phyloP scores from a whole-genome alignment of 1,140 invertebrate genomes.

The Venturia canescens region DNA sequence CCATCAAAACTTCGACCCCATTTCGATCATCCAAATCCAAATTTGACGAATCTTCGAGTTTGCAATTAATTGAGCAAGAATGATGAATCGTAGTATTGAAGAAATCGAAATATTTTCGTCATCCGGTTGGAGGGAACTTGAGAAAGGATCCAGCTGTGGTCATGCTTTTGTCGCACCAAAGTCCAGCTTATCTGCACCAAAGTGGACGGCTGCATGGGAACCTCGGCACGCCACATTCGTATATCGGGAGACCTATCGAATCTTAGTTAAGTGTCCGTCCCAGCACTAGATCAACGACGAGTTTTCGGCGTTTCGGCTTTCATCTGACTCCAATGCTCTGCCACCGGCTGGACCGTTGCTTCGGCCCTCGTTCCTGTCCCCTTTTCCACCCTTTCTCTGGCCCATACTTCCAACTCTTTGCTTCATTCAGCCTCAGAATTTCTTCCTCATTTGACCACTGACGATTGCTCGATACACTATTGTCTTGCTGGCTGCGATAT shows the following conservation, averaged over 20 bases:
- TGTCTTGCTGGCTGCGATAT: no score
- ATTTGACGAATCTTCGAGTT: not conserved
- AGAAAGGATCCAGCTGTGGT: not conserved
- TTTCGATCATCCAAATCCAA: no score
- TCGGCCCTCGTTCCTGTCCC: not conserved
- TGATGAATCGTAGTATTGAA: not conserved
- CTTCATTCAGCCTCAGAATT: not conserved
- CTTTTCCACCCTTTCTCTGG: not conserved
- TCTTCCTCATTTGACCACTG: no score
- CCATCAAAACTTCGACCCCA: not conserved
- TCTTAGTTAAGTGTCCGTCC: slow-evolving; percentile 71
- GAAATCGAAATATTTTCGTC: not conserved
- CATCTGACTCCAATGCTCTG: slow-evolving; percentile 64
- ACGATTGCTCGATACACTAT: no score
- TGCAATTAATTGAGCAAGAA: not conserved
- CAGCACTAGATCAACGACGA: slow-evolving; percentile 76
- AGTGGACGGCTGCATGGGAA: slow-evolving; percentile 7
- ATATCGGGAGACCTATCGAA: slow-evolving; percentile 57
- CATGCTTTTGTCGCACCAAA: not conserved
- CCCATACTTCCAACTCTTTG: not conserved
- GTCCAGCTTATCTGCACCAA: not conserved
- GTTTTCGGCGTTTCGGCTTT: slow-evolving; percentile 73
- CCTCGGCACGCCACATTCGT: not conserved
- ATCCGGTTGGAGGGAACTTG: not conserved
- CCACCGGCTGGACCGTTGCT: not conserved